Evolutionary conservation across 2,113 vertebrate genomes (phyloP), one percentile per base, ranked within the genome.

Genomic region (Siniperca chuatsi): DNA sequence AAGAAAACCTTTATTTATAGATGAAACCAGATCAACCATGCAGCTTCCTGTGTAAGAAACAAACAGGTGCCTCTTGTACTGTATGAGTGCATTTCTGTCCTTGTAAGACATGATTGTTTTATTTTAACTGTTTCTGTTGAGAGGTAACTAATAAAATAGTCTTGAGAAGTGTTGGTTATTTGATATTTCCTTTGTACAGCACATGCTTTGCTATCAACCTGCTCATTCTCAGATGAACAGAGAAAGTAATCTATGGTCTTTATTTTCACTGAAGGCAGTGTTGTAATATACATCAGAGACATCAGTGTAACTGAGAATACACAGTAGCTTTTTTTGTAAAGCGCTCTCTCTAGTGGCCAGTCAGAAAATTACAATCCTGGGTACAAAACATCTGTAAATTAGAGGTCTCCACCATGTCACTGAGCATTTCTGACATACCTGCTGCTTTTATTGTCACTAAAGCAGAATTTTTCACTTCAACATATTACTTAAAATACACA

Each of bases 11-110:
- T 29, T 29, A 29, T 29, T 29, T 29, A 29, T 29, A 29, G 29
- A 29, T 29, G 29, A 29, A 29, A 29, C 29, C 29, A 29, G 29
- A 29, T 29, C 29, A n/a, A 16, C 21, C n/a, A 37, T 62, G 16
- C 37, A 71, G 58, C 62, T 55, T 73, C 60, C 55, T 80, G 21
- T 73, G 67, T 40, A 57, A 68, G 16, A 78, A 61, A 42, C 40
- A 82, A 65, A 80, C 86, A 81, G 89, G 55, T 84, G 76, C 88
- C 78, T 89, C 85, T 79, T 79, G 74, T 78, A 46, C 55, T 75
- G 69, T 72, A 23, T 1, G 3, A 66, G 66, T 75, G 61, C 48
- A 85, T 77, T 71, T 84, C 46, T 78, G 46, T 75, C 66, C 55
- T 71, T 79, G 13, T 70, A 65, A 68, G 55, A 82, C 50, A 69